A percentile compares a stretch with the other conserved stretches of the same genome.
phyloP scores from a whole-genome alignment of 2,113 vertebrate genomes.

The Mesoclemmys tuberculata region DNA sequence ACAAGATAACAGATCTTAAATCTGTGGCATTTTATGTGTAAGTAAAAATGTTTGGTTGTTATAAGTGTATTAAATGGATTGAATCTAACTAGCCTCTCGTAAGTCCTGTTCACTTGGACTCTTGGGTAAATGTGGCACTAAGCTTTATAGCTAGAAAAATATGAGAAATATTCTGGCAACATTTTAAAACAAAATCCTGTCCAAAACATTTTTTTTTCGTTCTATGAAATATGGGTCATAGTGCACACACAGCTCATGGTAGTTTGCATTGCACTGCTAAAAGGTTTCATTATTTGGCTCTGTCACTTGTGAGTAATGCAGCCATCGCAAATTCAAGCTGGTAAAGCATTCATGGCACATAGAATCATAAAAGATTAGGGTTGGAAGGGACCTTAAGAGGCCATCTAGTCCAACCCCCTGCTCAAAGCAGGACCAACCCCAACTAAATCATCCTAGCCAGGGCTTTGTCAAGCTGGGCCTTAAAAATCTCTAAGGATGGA shows the following conservation, averaged over 20 bases:
- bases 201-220: background rate
- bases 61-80: background rate
- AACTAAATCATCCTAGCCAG: too few species aligned
- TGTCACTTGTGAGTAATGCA: background rate
- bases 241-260: background rate
- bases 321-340: background rate
- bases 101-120: background rate
- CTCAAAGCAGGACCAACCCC: too few species aligned
- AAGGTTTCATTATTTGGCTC: background rate
- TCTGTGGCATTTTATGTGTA: too few species aligned
- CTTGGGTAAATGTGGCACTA: background rate
- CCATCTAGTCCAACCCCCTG: too few species aligned
- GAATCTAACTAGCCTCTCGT: background rate
- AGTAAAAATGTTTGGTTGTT: too few species aligned
- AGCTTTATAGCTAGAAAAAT: background rate
- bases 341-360: background rate
- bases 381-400: too few species aligned
- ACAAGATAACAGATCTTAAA: too few species aligned
- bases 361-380: too few species aligned
- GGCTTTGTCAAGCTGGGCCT: too few species aligned
- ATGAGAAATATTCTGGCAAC: background rate
- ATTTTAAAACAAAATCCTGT: background rate
- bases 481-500: too few species aligned
- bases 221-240: background rate
- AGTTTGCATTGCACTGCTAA: background rate